A percentile compares a stretch with the other conserved stretches of the same genome.
Evolutionary conservation across 2,113 vertebrate genomes (phyloP).

Genomic region (Bungarus multicinctus): DNA sequence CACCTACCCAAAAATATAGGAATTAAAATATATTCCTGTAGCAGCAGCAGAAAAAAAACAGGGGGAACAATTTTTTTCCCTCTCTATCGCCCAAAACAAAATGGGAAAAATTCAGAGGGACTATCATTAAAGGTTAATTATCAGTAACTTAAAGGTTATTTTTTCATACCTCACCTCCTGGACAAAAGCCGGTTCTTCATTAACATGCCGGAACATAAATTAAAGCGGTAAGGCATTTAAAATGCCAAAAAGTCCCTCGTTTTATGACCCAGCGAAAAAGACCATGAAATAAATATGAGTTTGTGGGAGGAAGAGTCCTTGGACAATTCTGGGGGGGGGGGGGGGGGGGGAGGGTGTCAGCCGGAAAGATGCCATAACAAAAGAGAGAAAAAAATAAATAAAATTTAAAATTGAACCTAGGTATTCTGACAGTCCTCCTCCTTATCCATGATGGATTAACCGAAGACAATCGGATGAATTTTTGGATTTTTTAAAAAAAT

Average conservation of each 20-base stretch:
- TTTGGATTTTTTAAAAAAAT: background rate
- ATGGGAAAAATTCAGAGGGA: conserved; percentile 51
- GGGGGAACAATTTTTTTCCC: conserved; percentile 32
- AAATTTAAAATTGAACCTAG: background rate
- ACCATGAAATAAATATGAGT: conserved; percentile 8
- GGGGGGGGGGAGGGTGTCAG: no score
- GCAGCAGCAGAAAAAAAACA: background rate
- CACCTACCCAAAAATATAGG: background rate
- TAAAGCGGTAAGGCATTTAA: conserved; percentile 59
- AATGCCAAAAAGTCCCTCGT: conserved; percentile 51
- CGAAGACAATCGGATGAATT: background rate
- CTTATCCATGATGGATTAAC: fast-evolving
- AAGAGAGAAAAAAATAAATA: background rate
- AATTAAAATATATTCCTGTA: background rate
- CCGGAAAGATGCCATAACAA: background rate
- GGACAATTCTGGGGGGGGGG: background rate
- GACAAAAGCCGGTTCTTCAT: conserved; percentile 70
- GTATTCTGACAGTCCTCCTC: background rate
- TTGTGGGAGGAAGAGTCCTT: background rate
- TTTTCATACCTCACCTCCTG: conserved; percentile 75
- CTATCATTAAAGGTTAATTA: conserved; percentile 76
- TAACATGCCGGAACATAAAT: conserved; percentile 64
- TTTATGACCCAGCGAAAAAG: conserved; percentile 45
- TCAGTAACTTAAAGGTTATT: conserved; percentile 73
- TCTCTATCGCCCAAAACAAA: conserved; percentile 35